Base-by-base conservation (phyloP, 2,797 vertebrate genomes). In the Enteromius viviparus region DNA sequence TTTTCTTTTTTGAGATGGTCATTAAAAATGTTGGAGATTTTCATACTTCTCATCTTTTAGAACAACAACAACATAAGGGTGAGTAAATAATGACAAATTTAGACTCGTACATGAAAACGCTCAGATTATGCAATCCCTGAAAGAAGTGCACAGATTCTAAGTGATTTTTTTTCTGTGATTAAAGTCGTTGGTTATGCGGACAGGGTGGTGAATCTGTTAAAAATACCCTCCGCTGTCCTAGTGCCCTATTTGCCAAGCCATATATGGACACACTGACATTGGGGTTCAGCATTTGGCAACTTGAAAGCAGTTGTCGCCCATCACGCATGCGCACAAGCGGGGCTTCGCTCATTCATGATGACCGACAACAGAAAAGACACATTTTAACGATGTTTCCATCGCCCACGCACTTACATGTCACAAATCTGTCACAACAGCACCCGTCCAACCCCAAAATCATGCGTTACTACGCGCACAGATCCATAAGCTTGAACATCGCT, bases 161-260 rank as follows among this genome's bases (percentile, higher is more conserved):
- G 8, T 42, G 49, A 23, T 65, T 29, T 4, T 66, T 55, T 69
- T 55, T 40, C 32, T 34, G 51, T 45, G 60, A 66, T 80, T 78
- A 55, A 68, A 87, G 75, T 80, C 60, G 37, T 9, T n/a, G n/a
- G 74, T 45, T 75, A 71, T 74, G 62, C 83, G 86, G 66, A 78
- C 92, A 88, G 89, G 82, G 89, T 86, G 88, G 91, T 89, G 89
- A 92, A 93, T 92, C 91, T 86, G 94, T 92, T 95, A 94, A 94
- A 96, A 95, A 95, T 96, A 96, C 92, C 94, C 88, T 89, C 89
- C 90, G 89, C 93, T 94, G 94, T 88, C 92, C 91, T 91, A 92
- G 85, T 95, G 94, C 88, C 93, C 94, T 93, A 92, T 92, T 93
- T 94, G 90, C 93, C 86, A 85, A 84, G 86, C 95, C 95, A 93